Conservation (phyloP, 2,797 vertebrate genomes). For the Argyrosomus regius region DNA sequence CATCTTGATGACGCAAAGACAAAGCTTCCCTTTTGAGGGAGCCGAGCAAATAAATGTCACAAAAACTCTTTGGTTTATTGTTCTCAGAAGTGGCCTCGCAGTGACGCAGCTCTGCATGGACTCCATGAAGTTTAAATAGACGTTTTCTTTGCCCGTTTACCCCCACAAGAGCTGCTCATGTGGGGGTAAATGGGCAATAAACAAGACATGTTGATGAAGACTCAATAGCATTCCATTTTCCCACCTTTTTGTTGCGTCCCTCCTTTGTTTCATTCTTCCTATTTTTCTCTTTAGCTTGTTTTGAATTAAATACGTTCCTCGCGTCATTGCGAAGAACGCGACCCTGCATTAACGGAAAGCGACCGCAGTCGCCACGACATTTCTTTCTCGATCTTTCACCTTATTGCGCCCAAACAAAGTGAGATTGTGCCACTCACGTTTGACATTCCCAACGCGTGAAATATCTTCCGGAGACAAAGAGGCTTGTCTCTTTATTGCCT, state of each 20-base stretch:
- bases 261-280: constrained; percentile 2
- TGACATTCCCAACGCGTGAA: constrained; percentile 61
- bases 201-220: constrained; percentile 32
- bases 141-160: constrained; percentile 17
- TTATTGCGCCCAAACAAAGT: constrained; percentile 46
- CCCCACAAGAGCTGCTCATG: constrained; percentile 3
- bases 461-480: constrained; percentile 49
- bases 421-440: constrained; percentile 46
- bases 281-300: neutral
- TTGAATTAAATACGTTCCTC: constrained; percentile 11
- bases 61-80: constrained; percentile 5
- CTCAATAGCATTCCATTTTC: constrained; percentile 6
- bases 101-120: neutral
- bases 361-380: neutral
- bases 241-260: constrained; percentile 6
- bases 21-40: neutral
- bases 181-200: too few species aligned
- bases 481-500: constrained; percentile 55
- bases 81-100: constrained; percentile 8
- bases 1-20: constrained; percentile 11
- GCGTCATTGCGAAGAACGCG: neutral
- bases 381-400: constrained; percentile 21
- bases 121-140: neutral
- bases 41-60: constrained; percentile 24
- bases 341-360: neutral